Evolutionary conservation across 1,140 invertebrate species (phyloP).

Genomic region (Drosophila bocki): DNA sequence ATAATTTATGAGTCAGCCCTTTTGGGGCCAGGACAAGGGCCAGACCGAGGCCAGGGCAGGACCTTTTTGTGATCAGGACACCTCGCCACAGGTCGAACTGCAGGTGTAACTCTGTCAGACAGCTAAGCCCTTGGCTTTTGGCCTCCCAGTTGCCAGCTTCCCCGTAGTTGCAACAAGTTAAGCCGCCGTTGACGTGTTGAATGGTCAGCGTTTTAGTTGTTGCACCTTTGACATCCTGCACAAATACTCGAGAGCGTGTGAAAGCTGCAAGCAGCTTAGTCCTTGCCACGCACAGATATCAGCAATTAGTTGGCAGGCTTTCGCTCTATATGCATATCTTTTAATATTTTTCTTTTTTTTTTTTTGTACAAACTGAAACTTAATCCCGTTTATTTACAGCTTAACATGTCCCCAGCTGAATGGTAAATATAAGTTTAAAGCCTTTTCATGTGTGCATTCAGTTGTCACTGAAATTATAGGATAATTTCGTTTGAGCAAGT

Average conservation of each 20-base stretch:
- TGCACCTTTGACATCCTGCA: constrained; percentile 60
- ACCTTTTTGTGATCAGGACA: constrained; percentile 32
- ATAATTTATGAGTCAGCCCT: constrained; percentile 55
- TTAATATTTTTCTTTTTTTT: constrained; percentile 16
- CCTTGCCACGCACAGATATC: constrained; percentile 36
- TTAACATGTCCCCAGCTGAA: constrained; percentile 5
- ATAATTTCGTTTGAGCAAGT: neutral
- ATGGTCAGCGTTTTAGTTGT: constrained; percentile 54
- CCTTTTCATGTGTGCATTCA: neutral
- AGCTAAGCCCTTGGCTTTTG: constrained; percentile 15
- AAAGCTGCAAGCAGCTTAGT: constrained; percentile 40
- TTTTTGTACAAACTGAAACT: constrained; percentile 16
- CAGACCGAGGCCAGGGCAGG: neutral
- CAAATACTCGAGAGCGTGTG: constrained; percentile 2
- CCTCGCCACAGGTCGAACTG: constrained; percentile 22
- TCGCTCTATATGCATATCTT: constrained; percentile 4
- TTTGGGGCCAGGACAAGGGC: constrained; percentile 8
- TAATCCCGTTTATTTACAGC: constrained; percentile 59
- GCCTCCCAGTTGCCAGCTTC: neutral
- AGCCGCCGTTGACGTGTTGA: constrained; percentile 61
- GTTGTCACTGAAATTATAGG: neutral
- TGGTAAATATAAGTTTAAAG: constrained; percentile 24
- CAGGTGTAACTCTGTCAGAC: constrained; percentile 18
- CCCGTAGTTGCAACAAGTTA: constrained; percentile 65
- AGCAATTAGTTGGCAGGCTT: constrained; percentile 57